Base-by-base conservation (phyloP, 2,888 invertebrate genomes). In the Heteropelma amictum region DNA sequence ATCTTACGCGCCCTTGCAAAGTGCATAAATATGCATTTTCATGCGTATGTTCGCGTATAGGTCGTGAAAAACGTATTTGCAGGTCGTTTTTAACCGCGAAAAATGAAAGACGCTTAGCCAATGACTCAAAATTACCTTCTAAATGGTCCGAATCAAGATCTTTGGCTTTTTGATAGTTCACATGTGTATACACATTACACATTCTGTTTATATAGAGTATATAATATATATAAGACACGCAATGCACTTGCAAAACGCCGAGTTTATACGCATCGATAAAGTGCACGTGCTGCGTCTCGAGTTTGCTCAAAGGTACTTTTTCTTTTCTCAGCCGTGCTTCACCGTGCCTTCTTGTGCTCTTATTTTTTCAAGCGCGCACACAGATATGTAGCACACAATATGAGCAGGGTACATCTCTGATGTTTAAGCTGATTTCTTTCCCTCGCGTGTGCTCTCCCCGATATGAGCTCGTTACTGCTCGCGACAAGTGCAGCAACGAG, bases 241-340 rank as follows among this genome's bases (percentile, higher is more conserved):
- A 54, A 38, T 68, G 73, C 64, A 69, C 58, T 69, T 74, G 69
- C 51, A 68, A 68, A 67, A 69, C 60, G 64, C 38, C 38, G 67
- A 45, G 47, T 56, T 33, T 68, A 71, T n/a, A n/a, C 67, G 51
- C 58, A 40, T 51, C 54, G 70, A 68, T 58, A 56, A 54, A 61
- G 61, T 53, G 53, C 78, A 77, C 78, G 78, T 78, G 78, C 73
- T 71, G 45, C 60, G 35, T 64, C 54, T 60, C 64, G 8, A 19
- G 58, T 53, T 42, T 33, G 58, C 40, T 26, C 35, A 42, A 19
- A 17, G 19, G 23, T 33, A 38, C 21, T 49, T 8, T 28, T 19
- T 12, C 30, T 12, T 17, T 12, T 56, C 28, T 19, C 5, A 7
- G 53, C 54, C 28, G 14, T n/a, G n/a, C n/a, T n/a, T n/a, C n/a